phyloP scores from a whole-genome alignment of 2,113 vertebrate genomes.

The Zosterops pallidus region DNA sequence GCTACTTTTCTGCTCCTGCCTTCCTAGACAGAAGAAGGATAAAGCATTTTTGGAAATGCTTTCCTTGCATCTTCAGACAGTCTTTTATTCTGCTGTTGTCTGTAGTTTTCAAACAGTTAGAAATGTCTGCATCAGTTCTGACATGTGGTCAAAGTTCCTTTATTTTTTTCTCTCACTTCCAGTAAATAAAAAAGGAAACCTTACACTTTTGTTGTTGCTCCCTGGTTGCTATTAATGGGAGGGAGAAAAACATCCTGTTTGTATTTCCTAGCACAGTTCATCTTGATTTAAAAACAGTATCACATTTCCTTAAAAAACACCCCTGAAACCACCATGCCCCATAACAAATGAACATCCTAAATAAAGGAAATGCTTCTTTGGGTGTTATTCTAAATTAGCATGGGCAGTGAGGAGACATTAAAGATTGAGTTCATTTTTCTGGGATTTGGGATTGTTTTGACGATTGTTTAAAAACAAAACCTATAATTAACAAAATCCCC shows the following conservation, averaged over 20 bases:
- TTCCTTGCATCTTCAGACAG: slow-evolving; percentile 45
- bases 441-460: neutral
- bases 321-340: neutral
- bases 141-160: slow-evolving; percentile 3
- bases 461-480: neutral
- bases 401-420: neutral
- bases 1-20: neutral
- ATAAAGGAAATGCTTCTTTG: neutral
- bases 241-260: neutral
- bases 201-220: neutral
- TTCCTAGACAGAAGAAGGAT: neutral
- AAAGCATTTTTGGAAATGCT: slow-evolving; percentile 40
- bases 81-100: slow-evolving; percentile 65
- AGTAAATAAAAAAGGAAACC: neutral
- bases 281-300: neutral
- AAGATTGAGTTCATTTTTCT: neutral
- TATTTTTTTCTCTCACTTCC: neutral
- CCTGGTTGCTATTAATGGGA: neutral
- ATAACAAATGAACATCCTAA: neutral
- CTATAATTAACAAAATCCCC: neutral
- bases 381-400: neutral
- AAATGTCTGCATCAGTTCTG: slow-evolving; percentile 42
- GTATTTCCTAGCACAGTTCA: neutral
- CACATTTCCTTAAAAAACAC: neutral
- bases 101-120: slow-evolving; percentile 57